Conservation (phyloP, 1,140 invertebrate species). For the Tribolium castaneum region DNA sequence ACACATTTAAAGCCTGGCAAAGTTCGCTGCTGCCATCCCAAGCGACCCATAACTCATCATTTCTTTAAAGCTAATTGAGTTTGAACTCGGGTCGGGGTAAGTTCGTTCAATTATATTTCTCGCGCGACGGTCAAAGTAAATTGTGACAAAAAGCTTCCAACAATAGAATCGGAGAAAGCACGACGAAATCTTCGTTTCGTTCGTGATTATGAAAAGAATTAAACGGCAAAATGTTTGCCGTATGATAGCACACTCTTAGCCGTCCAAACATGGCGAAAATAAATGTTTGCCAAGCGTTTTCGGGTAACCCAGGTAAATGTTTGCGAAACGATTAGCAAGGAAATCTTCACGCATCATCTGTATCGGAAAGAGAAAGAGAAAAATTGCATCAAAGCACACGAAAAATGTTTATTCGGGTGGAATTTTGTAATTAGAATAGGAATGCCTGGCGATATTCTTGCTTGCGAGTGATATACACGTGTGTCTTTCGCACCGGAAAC, state of each 20-base stretch:
- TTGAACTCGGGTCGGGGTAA: neutral
- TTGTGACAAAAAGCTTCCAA: neutral
- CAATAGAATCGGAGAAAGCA: neutral
- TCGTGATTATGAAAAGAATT: neutral
- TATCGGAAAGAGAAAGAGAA: neutral
- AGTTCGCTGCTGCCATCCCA: neutral
- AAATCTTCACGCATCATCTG: neutral
- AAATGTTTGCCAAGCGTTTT: neutral
- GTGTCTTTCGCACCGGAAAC: constrained; percentile 11
- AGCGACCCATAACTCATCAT: neutral
- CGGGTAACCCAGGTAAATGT: neutral
- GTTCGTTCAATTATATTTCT: neutral
- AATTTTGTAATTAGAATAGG: neutral
- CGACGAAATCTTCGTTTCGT: neutral
- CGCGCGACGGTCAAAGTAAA: neutral
- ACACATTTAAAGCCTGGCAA: neutral
- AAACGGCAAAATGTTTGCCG: neutral
- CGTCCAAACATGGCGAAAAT: neutral
- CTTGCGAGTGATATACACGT: neutral
- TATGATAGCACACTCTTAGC: neutral
- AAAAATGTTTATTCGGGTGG: neutral
- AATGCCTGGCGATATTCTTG: neutral
- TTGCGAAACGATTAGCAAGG: neutral
- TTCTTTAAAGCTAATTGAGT: neutral
- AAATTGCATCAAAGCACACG: neutral